Evolutionary conservation across 2,113 vertebrate genomes (phyloP), one percentile per base, ranked within the genome.

Genomic region (Cryptotis parvus): DNA sequence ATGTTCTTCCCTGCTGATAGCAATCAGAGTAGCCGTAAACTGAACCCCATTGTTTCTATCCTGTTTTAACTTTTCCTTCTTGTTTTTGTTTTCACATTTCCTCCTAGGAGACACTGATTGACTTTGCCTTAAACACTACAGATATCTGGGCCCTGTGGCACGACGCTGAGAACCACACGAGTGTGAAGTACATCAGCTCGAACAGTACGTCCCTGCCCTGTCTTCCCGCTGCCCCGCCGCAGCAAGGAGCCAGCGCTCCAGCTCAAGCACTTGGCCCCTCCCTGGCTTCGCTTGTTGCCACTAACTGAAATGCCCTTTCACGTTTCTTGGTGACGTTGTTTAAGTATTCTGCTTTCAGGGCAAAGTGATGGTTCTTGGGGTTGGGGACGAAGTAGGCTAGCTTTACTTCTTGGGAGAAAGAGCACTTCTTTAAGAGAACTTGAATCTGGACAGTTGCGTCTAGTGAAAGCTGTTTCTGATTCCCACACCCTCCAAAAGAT

Each of bases 91-190:
- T 45, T 27, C 43, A 11, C 2, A 20, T 88, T 90, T 93, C 87
- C 79, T 73, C 3, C 12, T 92, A 99, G 99, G 99, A 99, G 96
- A 98, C 98, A 1, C 96, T 99, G 39, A 95, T 99, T 84, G 99
- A 99, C 93, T 99, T 99, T 95, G 95, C 98, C 79, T 98, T 99
- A 95, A 99, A 99, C 31, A 97, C 99, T 0, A 96, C 98, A 0
- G 99, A 99, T 79, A 97, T 99, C 93, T 99, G 99, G 99, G 99
- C 97, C 0, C 97, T 99, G 66, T 99, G 99, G 99, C 97, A 99
- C 58, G 99, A 99, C 0, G 99, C 99, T n/a, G 98, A 99, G 88
- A 99, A 98, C 93, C 97, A 98, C 76, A 98, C 98, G 0, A 93
- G 98, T 31, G 98, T 99, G 95, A 99, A 99, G 95, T 99, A 99